Evolutionary conservation across 1,140 invertebrate species (phyloP), one percentile per base, ranked within the genome.

Genomic region (Plutomurus gul): DNA sequence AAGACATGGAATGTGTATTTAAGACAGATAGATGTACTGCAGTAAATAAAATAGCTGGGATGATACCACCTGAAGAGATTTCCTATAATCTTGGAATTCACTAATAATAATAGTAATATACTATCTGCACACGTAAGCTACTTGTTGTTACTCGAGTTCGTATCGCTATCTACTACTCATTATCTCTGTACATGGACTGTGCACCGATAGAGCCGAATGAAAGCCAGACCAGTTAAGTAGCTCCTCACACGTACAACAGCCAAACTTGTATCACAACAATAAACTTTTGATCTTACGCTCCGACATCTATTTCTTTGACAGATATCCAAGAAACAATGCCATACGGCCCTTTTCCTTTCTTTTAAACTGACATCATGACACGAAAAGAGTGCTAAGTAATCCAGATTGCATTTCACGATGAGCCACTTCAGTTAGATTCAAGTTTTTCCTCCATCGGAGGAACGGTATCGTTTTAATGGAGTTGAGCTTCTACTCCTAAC

Each of bases 281-380:
- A 65, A 33, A 33, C 25, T 33, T 27, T 16, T 65, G 56, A 65
- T 33, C 56, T 65, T 65, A 65, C 4, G 7, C 39, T n/a, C 25
- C 16, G 10, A 16, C 25, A 65, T 65, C 56, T 33, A 65, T 33
- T 65, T 65, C 30, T 33, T 33, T 65, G 56, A 65, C 56, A 65
- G 56, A 65, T 33, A 27, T 33, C 27, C 25, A 65, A 30, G 56
- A 65, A 65, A 36, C 56, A 65, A 65, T 65, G 56, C 30, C 36
- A 30, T 65, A 65, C 56, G 56, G 30, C 36, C n/a, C 56, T 65
- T 65, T 27, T 30, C 30, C 36, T 36, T 65, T 65, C 27, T 65
- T 65, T 33, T 65, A 36, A 65, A 65, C 56, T 65, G 56, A 30
- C 56, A 65, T 33, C 36, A n/a, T n/a, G n/a, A n/a, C n/a, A n/a